Conservation (phyloP, 2,888 invertebrate species). For the Lucinisca nassula region DNA sequence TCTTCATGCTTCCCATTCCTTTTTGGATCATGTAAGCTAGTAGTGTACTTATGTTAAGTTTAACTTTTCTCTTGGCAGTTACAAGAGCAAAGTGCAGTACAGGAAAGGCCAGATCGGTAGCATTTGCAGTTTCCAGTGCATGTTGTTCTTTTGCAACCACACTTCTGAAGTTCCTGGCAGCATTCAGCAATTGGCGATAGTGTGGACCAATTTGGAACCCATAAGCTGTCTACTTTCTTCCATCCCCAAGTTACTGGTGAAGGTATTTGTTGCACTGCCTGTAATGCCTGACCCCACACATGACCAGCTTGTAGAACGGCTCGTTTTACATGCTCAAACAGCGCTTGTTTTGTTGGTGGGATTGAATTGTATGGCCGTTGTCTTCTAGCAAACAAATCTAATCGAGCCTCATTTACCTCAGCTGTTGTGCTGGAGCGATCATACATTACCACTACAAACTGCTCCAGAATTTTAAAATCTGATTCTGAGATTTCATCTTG, state of each 20-base stretch:
- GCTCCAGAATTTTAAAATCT: not conserved
- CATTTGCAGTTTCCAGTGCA: not conserved
- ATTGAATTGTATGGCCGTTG: conserved; percentile 31
- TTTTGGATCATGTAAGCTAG: no score
- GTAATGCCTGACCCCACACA: not conserved
- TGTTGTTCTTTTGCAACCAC: not conserved
- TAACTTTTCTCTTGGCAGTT: no score
- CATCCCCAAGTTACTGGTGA: not conserved
- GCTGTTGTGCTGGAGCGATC: conserved; percentile 53
- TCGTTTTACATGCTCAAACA: not conserved
- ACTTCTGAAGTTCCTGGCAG: not conserved
- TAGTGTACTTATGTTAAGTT: no score
- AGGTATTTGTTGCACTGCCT: not conserved
- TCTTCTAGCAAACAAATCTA: conserved; percentile 68
- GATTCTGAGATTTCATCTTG: not conserved
- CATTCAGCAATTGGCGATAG: not conserved
- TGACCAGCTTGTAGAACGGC: not conserved
- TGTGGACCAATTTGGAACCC: not conserved
- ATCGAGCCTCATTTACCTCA: conserved; percentile 59
- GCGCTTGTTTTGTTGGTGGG: not conserved
- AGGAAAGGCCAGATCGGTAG: not conserved
- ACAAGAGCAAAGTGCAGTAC: not conserved
- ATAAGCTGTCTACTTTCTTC: not conserved
- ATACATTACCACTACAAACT: conserved; percentile 32
- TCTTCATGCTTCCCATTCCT: no score